Evolutionary conservation across 2,797 vertebrate genomes (phyloP).

Genomic region (Esox lucius): DNA sequence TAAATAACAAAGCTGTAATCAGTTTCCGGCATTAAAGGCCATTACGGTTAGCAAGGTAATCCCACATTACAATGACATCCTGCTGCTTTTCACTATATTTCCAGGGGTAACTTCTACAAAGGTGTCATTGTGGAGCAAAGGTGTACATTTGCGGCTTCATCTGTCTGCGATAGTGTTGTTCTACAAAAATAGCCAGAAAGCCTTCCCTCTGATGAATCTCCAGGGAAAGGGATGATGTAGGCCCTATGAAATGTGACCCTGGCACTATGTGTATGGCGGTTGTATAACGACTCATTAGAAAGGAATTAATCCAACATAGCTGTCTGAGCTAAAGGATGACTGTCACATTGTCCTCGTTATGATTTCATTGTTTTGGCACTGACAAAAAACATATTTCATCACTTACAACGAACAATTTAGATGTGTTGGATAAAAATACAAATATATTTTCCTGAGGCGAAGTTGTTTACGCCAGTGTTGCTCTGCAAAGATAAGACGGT

Average conservation of each 20-base stretch:
- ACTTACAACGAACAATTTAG: constrained; percentile 24
- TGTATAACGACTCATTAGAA: constrained; percentile 45
- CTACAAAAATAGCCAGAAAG: background rate
- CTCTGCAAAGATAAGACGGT: background rate
- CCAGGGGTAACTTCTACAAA: constrained; percentile 32
- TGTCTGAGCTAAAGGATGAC: constrained; percentile 37
- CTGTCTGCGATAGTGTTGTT: constrained; percentile 14
- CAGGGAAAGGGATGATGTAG: constrained; percentile 31
- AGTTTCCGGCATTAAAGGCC: constrained; percentile 17
- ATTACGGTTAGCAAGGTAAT: constrained; percentile 26
- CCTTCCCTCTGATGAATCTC: constrained; percentile 10
- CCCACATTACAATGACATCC: constrained; percentile 33
- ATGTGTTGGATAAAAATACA: background rate
- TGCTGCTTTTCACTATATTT: constrained; percentile 47
- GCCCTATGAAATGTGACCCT: constrained; percentile 46
- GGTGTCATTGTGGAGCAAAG: constrained; percentile 1
- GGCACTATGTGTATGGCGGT: constrained; percentile 26
- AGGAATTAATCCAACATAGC: constrained; percentile 17
- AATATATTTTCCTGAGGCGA: constrained; percentile 11
- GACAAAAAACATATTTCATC: constrained; percentile 28
- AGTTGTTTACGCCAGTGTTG: constrained; percentile 1
- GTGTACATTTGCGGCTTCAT: background rate
- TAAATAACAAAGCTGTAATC: constrained; percentile 61
- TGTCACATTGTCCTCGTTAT: constrained; percentile 62
- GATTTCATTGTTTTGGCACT: constrained; percentile 23